Percentiles rank a stretch among this genome's conserved stretches.
These are phyloP conservation scores for Otis tarda DNA, from an alignment of 2,113 vertebrate genomes.

Conservation along the genomic window DNA sequence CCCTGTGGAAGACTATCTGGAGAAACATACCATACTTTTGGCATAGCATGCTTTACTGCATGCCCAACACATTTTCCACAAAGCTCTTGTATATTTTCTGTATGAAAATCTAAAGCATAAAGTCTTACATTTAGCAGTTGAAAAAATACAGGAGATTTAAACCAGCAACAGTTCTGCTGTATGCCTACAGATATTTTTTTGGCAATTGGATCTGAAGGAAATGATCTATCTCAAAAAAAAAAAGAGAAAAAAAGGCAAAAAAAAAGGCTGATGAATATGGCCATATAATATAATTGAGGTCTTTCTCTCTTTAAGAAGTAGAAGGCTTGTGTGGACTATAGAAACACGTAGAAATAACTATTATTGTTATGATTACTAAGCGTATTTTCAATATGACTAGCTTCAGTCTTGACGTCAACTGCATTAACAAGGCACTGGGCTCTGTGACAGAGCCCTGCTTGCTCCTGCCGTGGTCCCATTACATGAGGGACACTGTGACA, in stretches of 20 bases:
- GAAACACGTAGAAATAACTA: background rate
- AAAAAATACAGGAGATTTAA: slow-evolving; percentile 55
- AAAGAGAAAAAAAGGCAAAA: background rate
- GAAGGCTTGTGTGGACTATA: background rate
- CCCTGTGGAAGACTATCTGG: slow-evolving; percentile 13
- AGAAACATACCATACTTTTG: slow-evolving; percentile 15
- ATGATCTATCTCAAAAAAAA: background rate
- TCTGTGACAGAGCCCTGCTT: background rate
- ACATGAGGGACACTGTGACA: background rate
- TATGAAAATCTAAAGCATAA: slow-evolving; percentile 39
- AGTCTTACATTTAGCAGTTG: slow-evolving; percentile 37
- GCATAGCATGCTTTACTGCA: background rate
- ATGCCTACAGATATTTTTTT: slow-evolving; percentile 30
- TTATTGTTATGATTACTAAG: background rate
- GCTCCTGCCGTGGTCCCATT: background rate
- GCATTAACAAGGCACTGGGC: background rate
- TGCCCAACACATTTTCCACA: slow-evolving; percentile 19
- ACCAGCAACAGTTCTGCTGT: slow-evolving; percentile 25
- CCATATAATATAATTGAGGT: background rate
- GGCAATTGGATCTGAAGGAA: slow-evolving; percentile 45
- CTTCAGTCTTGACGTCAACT: background rate
- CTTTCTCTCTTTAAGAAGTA: background rate
- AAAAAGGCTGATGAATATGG: background rate
- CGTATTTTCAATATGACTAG: background rate
- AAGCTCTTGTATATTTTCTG: slow-evolving; percentile 62